Evolutionary conservation across 2,888 invertebrate genomes (phyloP), one percentile per base, ranked within the genome.

Genomic region (Meghimatium bilineatum): DNA sequence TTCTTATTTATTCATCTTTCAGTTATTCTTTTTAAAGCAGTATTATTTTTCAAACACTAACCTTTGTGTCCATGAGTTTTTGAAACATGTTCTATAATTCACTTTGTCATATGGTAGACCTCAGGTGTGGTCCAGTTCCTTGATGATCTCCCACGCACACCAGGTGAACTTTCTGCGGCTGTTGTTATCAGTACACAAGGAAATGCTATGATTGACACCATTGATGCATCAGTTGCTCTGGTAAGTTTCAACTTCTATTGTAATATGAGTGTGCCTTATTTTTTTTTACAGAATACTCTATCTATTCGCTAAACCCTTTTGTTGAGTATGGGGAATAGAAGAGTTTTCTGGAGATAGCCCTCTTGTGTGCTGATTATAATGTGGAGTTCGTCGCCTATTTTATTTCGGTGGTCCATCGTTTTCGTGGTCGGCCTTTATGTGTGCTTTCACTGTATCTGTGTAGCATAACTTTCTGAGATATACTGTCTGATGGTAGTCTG

Each of bases 61-160:
- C 20, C 56, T 56, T 56, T 56, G 32, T 3, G 56, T 3, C 20
- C 17, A 56, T 63, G 23, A 63, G n/a, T 63, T 36, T 56, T 23
- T 20, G 20, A 23, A 14, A 8, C 23, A 3, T 56, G 3, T 63
- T 36, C 26, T 10, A 60, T 12, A n/a, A 66, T 38, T 66, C 17
- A 20, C 66, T 29, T 26, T n/a, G 17, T 44, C 86, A 14, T 32
- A 14, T 36, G 26, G 36, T 44, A 92, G 92, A 88, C 91, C 2
- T 86, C 91, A 89, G 97, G 97, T 0, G 96, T 97, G 92, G 96
- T 96, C 0, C 95, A 95, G 83, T 98, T 96, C 93, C 94, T 96
- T 29, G 96, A 96, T 91, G 97, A 97, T 92, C 94, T 90, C 17
- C 88, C 90, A 10, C 83, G 83, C 1, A 66, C 74, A 77, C 95